These are phyloP conservation scores for Rhizoglyphus robini DNA, from an alignment of 1,140 invertebrate species.

Conservation along the genomic window DNA sequence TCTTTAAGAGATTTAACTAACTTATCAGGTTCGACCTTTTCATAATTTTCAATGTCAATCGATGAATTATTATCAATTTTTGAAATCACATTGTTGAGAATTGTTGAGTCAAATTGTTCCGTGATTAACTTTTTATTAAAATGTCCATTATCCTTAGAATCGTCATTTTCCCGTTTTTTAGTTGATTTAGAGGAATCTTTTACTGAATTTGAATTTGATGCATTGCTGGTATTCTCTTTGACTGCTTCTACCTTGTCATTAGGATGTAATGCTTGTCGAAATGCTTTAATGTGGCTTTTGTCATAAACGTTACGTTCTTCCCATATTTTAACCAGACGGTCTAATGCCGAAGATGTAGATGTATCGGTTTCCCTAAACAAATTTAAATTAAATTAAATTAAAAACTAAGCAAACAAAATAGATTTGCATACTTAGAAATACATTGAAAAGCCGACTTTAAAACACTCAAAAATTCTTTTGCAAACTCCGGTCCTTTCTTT, in stretches of 20 bases:
- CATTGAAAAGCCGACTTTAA: slow-evolving; percentile 64
- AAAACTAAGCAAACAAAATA: slow-evolving; percentile 74
- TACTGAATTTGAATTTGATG: not conserved
- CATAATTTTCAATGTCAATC: slow-evolving; percentile 10
- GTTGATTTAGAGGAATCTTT: not conserved
- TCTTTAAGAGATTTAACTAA: slow-evolving; percentile 49
- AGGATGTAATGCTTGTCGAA: slow-evolving; percentile 31
- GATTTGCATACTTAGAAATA: slow-evolving; percentile 87
- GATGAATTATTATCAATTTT: not conserved
- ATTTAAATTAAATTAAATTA: slow-evolving; percentile 72
- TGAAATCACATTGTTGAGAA: not conserved
- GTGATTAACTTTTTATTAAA: not conserved
- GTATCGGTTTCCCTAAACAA: slow-evolving; percentile 79
- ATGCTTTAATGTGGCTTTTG: slow-evolving; percentile 65
- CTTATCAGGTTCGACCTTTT: slow-evolving; percentile 32
- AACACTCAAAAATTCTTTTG: slow-evolving; percentile 62
- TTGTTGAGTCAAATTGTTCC: not conserved
- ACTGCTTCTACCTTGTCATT: not conserved
- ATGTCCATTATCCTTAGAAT: not conserved
- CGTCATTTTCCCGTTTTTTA: not conserved
- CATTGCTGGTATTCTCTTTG: not conserved
- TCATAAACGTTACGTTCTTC: slow-evolving; percentile 74
- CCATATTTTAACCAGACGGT: slow-evolving; percentile 86
- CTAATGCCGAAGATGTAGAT: slow-evolving; percentile 48
- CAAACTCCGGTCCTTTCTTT: slow-evolving; percentile 92